phyloP scores from a whole-genome alignment of 2,888 invertebrate species.

The Crossocerus cetratus region DNA sequence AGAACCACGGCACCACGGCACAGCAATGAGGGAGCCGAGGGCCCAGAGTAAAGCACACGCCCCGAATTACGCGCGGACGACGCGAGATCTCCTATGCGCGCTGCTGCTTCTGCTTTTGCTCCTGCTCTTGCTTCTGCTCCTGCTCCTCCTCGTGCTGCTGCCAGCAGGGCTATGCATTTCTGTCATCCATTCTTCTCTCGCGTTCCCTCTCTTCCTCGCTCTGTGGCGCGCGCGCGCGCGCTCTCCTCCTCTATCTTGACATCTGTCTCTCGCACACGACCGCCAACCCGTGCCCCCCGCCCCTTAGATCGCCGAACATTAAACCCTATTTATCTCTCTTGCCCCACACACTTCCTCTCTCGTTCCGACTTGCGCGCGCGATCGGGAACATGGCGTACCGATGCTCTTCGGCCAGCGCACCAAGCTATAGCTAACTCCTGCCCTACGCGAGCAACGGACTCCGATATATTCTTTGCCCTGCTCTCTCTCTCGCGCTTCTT shows the following conservation, averaged over 20 bases:
- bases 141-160: constrained; percentile 43
- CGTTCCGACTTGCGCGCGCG: constrained; percentile 42
- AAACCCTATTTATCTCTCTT: constrained; percentile 24
- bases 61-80: constrained; percentile 68
- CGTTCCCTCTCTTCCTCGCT: constrained; percentile 35
- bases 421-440: constrained; percentile 23
- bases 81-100: constrained; percentile 49
- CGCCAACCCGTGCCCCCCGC: background rate
- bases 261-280: background rate
- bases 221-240: no score
- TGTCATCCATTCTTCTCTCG: constrained; percentile 62
- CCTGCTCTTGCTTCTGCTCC: constrained; percentile 47
- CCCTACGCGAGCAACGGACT: constrained; percentile 25
- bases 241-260: constrained; percentile 12
- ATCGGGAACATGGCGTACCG: constrained; percentile 64
- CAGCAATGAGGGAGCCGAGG: background rate
- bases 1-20: background rate
- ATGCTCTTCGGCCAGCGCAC: constrained; percentile 27
- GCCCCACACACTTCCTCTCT: constrained; percentile 30
- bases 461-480: constrained; percentile 9
- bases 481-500: constrained; percentile 26
- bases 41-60: constrained; percentile 55
- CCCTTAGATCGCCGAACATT: background rate
- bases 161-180: constrained; percentile 65
- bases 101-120: constrained; percentile 48